Base-by-base conservation (phyloP, 2,113 vertebrate species). In the Pangasianodon gigas region DNA sequence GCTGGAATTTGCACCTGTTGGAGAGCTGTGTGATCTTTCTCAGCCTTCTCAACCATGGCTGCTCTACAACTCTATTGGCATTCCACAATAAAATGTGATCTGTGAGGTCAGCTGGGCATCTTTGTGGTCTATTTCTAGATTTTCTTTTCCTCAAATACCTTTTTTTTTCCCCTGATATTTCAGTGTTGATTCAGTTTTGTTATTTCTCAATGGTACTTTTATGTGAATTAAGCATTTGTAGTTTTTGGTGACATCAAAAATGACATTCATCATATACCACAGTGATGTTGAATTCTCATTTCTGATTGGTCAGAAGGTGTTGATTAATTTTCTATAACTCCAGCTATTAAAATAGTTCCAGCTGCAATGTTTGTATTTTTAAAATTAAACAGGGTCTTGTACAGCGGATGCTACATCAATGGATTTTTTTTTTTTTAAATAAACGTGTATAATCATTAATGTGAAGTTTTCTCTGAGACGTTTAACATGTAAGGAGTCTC, bases 1-100 rank as follows among this genome's bases (percentile, higher is more conserved):
- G 48, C 89, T 94, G 95, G 95, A 96, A 96, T 96, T 94, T 96
- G 95, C 95, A 96, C 95, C 95, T 96, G 95, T 95, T 94, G 71
- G 83, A 94, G 90, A 91, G 87, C 89, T 62, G 56, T 93, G 88
- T 89, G 51, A 92, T 90, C 91, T 89, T 88, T 89, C 56, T 82
- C 56, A 81, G 13, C 83, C 91, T 90, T 75, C 65, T 91, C 74
- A 90, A 84, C 91, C 85, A 89, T 91, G 84, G 75, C 88, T n/a
- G 69, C 84, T 74, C 48, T 37, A 88, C 32, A 85, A 89, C 65
- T 62, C 86, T 90, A 82, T 90, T 54, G 77, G 60, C 85, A 89
- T 92, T 90, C 77, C 89, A 91, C 77, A 80, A 46, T 90, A 92
- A 81, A 65, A 16, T 0, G 32, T 32, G 48, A 46, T 41, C 58